Base-by-base conservation (phyloP, 2,113 vertebrate genomes). In the Pyxicephalus adspersus region DNA sequence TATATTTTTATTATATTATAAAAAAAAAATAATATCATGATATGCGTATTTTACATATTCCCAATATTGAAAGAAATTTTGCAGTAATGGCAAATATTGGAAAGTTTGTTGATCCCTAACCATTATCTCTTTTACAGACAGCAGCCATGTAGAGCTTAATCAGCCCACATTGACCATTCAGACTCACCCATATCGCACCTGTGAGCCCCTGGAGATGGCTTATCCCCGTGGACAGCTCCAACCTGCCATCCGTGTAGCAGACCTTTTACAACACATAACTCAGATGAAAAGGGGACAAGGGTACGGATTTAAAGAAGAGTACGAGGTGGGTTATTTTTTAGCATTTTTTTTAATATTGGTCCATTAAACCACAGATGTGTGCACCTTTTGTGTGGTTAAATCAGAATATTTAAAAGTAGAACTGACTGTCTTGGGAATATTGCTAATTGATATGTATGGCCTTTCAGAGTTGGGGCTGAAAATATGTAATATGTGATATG, bases 221-320 rank as follows among this genome's bases (percentile, higher is more conserved):
- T 99, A 99, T 85, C 95, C 97, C 67, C 90, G 96, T 0, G 96
- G 96, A 1, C 96, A 98, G 91, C 95, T 98, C 86, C 97, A 98
- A 86, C 97, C 97, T 0, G 97, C 97, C 76, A 98, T 98, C 84
- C 92, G 97, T 1, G 97, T 99, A 38, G 97, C 97, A 0, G 97
- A 99, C 88, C 92, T 99, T 63, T 92, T 99, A n/a, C 97, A 99
- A 80, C 97, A 99, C 92, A 99, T 99, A 93, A 98, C 96, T 18
- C 97, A 98, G 94, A 99, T 99, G 97, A 99, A 99, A 85, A 93
- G 96, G 86, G 96, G 96, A 52, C 96, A 99, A 87, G 96, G 96
- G 76, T 99, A 98, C 0, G 97, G 97, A 1, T 99, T 99, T 89
- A 99, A 99, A 88, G 97, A 99, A 84, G 97, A 99, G 68, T 99